Conservation (phyloP, 2,113 vertebrate genomes). For the Myxocyprinus asiaticus region DNA sequence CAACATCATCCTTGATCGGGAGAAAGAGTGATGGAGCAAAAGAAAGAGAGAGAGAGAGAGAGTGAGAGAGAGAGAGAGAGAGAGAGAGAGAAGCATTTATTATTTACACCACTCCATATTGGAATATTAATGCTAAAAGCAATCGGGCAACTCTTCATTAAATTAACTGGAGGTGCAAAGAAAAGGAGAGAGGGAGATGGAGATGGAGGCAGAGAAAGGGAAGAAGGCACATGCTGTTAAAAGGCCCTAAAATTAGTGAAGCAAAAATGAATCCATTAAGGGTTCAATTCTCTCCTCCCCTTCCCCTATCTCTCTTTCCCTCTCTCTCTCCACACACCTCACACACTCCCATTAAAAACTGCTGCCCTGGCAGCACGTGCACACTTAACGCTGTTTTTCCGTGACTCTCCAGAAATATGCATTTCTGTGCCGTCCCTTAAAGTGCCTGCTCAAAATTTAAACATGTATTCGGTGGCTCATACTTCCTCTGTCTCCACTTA, state of each 20-base stretch:
- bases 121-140: constrained; percentile 93
- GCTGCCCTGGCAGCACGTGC: constrained; percentile 67
- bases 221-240: constrained; percentile 69
- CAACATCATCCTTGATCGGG: constrained; percentile 72
- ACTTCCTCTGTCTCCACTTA: constrained; percentile 46
- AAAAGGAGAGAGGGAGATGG: constrained; percentile 42
- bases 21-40: constrained; percentile 46
- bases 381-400: constrained; percentile 63
- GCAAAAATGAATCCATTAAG: constrained; percentile 81
- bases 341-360: constrained; percentile 57
- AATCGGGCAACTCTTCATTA: constrained; percentile 76
- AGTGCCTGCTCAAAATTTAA: constrained; percentile 78
- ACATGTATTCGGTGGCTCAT: constrained; percentile 66
- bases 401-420: constrained; percentile 59
- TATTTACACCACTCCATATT: constrained; percentile 80
- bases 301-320: constrained; percentile 43
- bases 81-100: constrained; percentile 74
- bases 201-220: constrained; percentile 29
- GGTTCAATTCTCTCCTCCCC: constrained; percentile 54
- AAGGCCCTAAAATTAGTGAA: constrained; percentile 81
- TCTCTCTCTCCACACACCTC: constrained; percentile 30
- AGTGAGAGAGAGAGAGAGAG: constrained; percentile 48
- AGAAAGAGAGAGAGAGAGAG: constrained; percentile 61
- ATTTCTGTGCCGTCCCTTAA: constrained; percentile 72
- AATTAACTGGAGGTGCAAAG: constrained; percentile 74